A percentile compares a stretch with the other conserved stretches of the same genome.
phyloP scores from a whole-genome alignment of 1,140 invertebrate genomes.

The Oreohelix idahoensis region DNA sequence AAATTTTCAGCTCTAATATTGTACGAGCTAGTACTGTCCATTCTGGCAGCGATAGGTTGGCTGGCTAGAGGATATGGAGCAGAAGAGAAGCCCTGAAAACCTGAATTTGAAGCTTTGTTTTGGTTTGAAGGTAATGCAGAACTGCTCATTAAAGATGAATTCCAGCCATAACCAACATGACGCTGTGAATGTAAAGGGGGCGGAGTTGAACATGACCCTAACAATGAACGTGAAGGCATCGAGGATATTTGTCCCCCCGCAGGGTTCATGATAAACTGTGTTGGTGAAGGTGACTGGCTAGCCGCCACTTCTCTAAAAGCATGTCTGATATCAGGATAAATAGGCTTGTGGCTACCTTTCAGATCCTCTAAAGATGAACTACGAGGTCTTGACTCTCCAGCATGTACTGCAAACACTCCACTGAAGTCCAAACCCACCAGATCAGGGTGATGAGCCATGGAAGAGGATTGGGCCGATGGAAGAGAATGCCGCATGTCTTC shows the following conservation, averaged over 20 bases:
- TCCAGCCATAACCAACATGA: not conserved
- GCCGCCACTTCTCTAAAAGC: conserved; percentile 56
- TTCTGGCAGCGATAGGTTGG: not conserved
- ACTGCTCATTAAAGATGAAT: not conserved
- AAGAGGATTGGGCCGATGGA: not conserved
- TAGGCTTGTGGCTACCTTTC: conserved; percentile 30
- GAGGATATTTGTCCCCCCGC: not conserved
- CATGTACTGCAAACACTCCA: not conserved
- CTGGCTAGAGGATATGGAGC: not conserved
- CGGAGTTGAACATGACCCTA: not conserved
- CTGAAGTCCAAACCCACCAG: conserved; percentile 61
- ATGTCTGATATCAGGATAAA: conserved; percentile 66
- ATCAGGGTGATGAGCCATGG: conserved; percentile 47
- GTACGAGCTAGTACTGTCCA: not conserved
- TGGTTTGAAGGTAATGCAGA: not conserved
- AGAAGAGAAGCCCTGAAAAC: not conserved
- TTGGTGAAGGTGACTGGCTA: not conserved
- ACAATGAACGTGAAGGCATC: not conserved
- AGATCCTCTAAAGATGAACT: conserved; percentile 50
- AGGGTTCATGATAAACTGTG: not conserved
- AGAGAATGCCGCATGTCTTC: not conserved
- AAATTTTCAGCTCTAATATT: conserved; percentile 10
- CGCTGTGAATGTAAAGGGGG: not conserved
- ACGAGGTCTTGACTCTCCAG: conserved; percentile 7
- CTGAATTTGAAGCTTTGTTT: not conserved